A percentile compares a stretch with the other conserved stretches of the same genome.
Conservation (phyloP, 1,140 invertebrate species). For the Drosophila subobscura region DNA sequence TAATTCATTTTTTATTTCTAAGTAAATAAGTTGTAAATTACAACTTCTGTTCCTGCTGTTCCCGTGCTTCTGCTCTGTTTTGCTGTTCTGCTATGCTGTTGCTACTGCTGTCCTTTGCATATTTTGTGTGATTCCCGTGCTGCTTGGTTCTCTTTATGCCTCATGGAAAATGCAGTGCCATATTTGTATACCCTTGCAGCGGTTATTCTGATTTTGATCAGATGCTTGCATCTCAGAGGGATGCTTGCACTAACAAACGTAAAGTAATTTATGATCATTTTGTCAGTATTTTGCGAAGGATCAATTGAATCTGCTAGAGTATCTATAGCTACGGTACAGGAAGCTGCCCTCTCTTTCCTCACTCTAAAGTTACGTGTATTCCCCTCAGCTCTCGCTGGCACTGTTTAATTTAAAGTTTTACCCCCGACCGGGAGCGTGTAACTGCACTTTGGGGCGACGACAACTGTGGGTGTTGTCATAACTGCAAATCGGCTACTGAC, state of each 20-base stretch:
- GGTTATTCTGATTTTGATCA: neutral
- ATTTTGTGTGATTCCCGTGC: constrained; percentile 54
- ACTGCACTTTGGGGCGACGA: constrained; percentile 11
- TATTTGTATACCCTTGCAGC: constrained; percentile 42
- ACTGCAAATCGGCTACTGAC: constrained; percentile 65
- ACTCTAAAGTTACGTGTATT: neutral
- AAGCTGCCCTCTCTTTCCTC: too few relatives aligned
- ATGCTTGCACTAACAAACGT: neutral
- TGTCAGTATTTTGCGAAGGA: too few relatives aligned
- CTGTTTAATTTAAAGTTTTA: constrained; percentile 57
- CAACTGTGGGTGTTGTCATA: constrained; percentile 54
- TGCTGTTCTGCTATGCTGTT: constrained; percentile 12
- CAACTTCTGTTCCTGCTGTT: constrained; percentile 50
- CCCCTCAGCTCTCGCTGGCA: constrained; percentile 17
- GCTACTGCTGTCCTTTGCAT: constrained; percentile 50
- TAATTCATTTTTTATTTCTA: constrained; percentile 80
- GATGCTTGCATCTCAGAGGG: neutral
- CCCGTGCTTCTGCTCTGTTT: constrained; percentile 17
- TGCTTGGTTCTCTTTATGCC: constrained; percentile 35
- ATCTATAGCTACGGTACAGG: too few relatives aligned
- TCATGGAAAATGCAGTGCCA: constrained; percentile 44
- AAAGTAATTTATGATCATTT: too few relatives aligned
- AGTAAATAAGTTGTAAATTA: constrained; percentile 80
- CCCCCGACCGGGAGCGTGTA: constrained; percentile 6
- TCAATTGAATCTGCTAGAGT: too few relatives aligned